Percentiles rank a stretch among this genome's conserved stretches.
Evolutionary conservation across 1,140 invertebrate genomes (phyloP).

Genomic region (Sitobion miscanthi): DNA sequence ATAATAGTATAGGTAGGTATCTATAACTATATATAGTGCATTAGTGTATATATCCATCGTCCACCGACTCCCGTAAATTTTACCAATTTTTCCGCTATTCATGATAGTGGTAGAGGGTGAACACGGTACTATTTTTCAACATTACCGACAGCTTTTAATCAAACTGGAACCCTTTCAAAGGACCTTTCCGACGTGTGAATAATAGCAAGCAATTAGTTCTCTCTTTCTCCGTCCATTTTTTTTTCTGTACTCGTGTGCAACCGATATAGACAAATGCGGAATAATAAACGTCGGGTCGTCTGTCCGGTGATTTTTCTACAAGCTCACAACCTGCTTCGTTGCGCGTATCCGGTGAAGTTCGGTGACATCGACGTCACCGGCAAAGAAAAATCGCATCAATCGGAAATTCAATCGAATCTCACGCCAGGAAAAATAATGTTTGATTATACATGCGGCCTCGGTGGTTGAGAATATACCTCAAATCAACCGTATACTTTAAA

Average conservation of each 20-base stretch:
- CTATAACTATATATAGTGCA: not conserved
- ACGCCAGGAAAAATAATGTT: not conserved
- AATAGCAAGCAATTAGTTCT: slow-evolving; percentile 40
- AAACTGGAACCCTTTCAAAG: slow-evolving; percentile 10
- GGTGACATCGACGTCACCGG: not conserved
- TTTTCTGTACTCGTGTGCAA: not conserved
- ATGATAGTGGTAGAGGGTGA: not conserved
- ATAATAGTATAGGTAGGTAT: not conserved
- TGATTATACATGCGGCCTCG: not conserved
- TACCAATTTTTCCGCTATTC: not conserved
- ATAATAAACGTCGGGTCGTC: slow-evolving; percentile 29
- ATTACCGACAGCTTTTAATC: slow-evolving; percentile 42
- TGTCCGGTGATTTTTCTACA: slow-evolving; percentile 13
- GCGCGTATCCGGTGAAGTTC: not conserved
- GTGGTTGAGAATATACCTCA: not conserved
- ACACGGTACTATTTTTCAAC: slow-evolving; percentile 21
- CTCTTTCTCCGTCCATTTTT: slow-evolving; percentile 6
- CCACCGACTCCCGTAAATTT: not conserved
- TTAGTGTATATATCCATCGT: not conserved
- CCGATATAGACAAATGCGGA: slow-evolving; percentile 53
- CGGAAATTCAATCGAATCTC: not conserved
- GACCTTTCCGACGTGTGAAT: slow-evolving; percentile 48
- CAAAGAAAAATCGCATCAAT: slow-evolving; percentile 23
- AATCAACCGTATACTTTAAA: not conserved
- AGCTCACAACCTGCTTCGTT: not conserved